Evolutionary conservation across 2,797 vertebrate species (phyloP).

Genomic region (Rhyacichthys aspro): DNA sequence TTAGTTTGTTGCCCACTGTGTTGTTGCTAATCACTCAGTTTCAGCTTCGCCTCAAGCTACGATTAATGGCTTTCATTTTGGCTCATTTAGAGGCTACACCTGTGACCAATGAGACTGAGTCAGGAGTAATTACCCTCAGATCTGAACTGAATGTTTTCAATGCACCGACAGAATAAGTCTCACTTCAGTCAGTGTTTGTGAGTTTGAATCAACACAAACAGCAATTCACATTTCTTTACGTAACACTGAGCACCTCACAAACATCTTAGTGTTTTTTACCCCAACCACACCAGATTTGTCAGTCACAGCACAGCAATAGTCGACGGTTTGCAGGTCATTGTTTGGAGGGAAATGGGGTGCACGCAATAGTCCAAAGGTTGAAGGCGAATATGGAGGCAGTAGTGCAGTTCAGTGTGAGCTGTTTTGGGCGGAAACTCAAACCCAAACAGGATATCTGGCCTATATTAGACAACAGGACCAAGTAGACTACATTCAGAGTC

Average conservation of each 20-base stretch:
- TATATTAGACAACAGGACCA: too few relatives aligned
- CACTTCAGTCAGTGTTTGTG: slow-evolving; percentile 13
- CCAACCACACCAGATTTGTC: too few relatives aligned
- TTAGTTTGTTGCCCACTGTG: slow-evolving; percentile 21
- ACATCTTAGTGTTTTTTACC: too few relatives aligned
- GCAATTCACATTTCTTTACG: slow-evolving; percentile 34
- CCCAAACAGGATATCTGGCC: too few relatives aligned
- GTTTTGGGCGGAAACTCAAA: too few relatives aligned
- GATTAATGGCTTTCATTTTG: slow-evolving; percentile 68
- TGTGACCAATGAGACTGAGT: slow-evolving; percentile 61
- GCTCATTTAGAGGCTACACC: slow-evolving; percentile 64
- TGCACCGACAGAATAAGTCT: slow-evolving; percentile 16
- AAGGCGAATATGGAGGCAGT: too few relatives aligned
- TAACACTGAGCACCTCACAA: background rate
- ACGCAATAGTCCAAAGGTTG: too few relatives aligned
- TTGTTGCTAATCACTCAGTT: slow-evolving; percentile 54
- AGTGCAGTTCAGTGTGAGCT: too few relatives aligned
- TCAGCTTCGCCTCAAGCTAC: slow-evolving; percentile 54
- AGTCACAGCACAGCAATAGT: background rate
- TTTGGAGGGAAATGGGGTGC: too few relatives aligned
- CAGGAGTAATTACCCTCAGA: slow-evolving; percentile 47
- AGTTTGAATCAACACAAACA: too few relatives aligned
- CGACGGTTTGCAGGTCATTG: too few relatives aligned
- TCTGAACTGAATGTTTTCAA: slow-evolving; percentile 27
- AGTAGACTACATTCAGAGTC: too few relatives aligned